Conservation (phyloP, 2,888 invertebrate genomes). For the Caenorhabditis japonica region DNA sequence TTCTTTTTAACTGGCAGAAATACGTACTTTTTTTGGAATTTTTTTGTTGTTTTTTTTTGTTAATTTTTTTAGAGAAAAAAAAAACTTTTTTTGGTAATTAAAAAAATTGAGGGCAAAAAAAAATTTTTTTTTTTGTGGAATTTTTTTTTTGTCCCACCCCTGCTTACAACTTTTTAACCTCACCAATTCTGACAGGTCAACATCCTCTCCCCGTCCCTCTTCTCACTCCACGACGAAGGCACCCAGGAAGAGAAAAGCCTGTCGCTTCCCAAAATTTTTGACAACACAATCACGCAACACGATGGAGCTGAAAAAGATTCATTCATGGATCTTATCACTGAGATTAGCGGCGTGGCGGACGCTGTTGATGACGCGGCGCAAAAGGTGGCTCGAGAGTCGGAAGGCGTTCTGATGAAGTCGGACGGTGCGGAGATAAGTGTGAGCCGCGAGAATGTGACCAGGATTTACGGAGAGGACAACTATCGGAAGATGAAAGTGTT, state of each 20-base stretch:
- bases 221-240: constrained; percentile 66
- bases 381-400: constrained; percentile 29
- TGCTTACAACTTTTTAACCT: not conserved
- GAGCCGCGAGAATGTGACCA: constrained; percentile 64
- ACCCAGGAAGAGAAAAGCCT: constrained; percentile 56
- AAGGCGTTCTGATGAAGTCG: constrained; percentile 56
- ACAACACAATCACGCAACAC: constrained; percentile 2
- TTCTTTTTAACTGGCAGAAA: no score
- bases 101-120: no score
- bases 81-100: no score
- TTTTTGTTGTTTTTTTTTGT: no score
- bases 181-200: constrained; percentile 50
- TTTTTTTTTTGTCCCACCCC: no score
- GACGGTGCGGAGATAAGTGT: constrained; percentile 56
- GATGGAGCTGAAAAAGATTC: constrained; percentile 62
- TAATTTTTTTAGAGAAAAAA: no score
- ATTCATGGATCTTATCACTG: constrained; percentile 69
- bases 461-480: constrained; percentile 62
- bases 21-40: no score
- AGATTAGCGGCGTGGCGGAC: constrained; percentile 65
- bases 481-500: constrained; percentile 63
- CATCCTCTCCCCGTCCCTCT: constrained; percentile 69
- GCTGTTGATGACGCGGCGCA: constrained; percentile 50
- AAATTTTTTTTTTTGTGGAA: no score
- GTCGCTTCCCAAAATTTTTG: constrained; percentile 33